phyloP scores from a whole-genome alignment of 2,888 invertebrate species.

The Callinectes sapidus region DNA sequence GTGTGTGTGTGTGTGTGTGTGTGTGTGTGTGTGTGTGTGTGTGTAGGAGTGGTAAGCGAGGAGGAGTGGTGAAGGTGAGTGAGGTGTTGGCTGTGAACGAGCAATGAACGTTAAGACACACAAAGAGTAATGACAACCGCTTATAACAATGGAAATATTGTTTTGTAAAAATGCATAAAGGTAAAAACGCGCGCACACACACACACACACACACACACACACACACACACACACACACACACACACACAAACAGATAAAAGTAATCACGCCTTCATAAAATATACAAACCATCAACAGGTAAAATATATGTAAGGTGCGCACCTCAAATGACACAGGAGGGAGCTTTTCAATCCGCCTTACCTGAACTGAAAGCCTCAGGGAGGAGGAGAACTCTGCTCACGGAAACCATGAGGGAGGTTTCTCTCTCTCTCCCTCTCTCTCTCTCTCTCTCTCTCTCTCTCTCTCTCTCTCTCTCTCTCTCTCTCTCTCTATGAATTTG shows the following conservation, averaged over 20 bases:
- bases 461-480: neutral
- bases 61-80: no score
- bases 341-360: neutral
- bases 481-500: no score
- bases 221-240: no score
- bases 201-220: conserved; percentile 25
- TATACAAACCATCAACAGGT: no score
- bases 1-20: conserved; percentile 32
- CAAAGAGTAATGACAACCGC: neutral
- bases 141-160: neutral
- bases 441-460: neutral
- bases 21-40: no score
- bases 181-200: neutral
- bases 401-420: neutral
- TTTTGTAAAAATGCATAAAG: neutral
- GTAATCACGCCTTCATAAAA: no score
- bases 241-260: no score
- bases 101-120: neutral
- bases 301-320: neutral
- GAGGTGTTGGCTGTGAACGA: neutral
- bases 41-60: no score
- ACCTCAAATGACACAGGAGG: neutral
- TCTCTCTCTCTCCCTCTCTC: neutral
- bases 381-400: neutral
- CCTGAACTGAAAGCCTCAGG: no score